Base-by-base conservation (phyloP, 2,113 vertebrate species). In the Lasiurus borealis region DNA sequence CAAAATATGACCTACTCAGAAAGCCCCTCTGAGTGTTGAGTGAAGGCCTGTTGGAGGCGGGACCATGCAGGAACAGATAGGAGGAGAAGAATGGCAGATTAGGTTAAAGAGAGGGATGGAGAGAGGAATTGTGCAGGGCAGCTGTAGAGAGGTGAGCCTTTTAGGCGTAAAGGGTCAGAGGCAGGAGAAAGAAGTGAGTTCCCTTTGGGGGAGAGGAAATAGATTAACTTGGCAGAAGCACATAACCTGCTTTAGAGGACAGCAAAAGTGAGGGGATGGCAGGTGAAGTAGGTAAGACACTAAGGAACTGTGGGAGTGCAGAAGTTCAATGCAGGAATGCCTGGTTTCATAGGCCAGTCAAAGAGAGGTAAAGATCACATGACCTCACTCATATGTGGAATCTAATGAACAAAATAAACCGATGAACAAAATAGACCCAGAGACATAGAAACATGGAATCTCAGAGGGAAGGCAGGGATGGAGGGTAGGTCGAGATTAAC, bases 61-160 rank as follows among this genome's bases (percentile, higher is more conserved):
- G 50, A 36, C 36, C 0, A 0, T 13, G 7, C 5, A 18, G 52
- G 83, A 40, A 44, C 16, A 16, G 40, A 23, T 40, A 23, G 5
- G 21, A 52, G 59, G 18, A 64, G 40, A 9, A 66, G 50, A 34
- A 29, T 8, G 2, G 10, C 2, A 15, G 19, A 2, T 25, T 6
- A 19, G 40, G 34, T 25, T 5, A 34, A 46, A 16, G 54, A 90
- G 19, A 3, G 1, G 73, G 15, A 40, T 0, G 0, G 0, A 29
- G 72, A 15, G 1, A 19, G 31, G 12, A 36, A 54, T 8, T 29
- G 14, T 25, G 2, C 18, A 3, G 5, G 34, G 13, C 1, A 4
- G 8, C 57, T 19, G 13, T 0, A 19, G 44, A 29, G 6, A n/a
- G 68, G 5, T 0, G 9, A 40, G 3, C 71, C n/a, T 78, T 40